Evolutionary conservation across 1,140 invertebrate species (phyloP).

Genomic region (Dendroctonus ponderosae): DNA sequence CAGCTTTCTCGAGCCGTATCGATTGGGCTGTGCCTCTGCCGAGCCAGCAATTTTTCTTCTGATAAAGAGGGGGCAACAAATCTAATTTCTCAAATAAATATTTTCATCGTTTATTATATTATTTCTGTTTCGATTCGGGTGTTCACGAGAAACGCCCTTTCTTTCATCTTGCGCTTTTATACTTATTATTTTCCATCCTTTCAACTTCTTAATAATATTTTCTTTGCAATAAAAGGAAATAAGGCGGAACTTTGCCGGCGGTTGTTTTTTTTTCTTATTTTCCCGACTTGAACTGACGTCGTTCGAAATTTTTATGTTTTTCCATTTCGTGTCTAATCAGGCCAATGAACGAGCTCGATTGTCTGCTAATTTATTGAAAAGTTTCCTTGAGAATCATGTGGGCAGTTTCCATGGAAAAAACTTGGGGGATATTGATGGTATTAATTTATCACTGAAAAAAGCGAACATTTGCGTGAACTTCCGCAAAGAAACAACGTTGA

Average conservation of each 20-base stretch:
- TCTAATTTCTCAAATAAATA: slow-evolving; percentile 51
- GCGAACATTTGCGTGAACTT: too few relatives aligned
- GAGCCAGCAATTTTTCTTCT: slow-evolving; percentile 38
- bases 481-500: too few relatives aligned
- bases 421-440: too few relatives aligned
- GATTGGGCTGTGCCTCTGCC: slow-evolving; percentile 27
- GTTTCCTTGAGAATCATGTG: too few relatives aligned
- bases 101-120: slow-evolving; percentile 51
- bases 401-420: too few relatives aligned
- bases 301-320: too few relatives aligned
- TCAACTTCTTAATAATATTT: slow-evolving; percentile 40
- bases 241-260: slow-evolving; percentile 29
- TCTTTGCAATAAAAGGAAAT: slow-evolving; percentile 33
- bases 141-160: slow-evolving; percentile 36
- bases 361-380: too few relatives aligned
- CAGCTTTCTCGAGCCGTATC: slow-evolving; percentile 30
- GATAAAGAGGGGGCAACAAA: slow-evolving; percentile 47
- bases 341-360: too few relatives aligned
- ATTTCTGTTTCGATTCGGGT: slow-evolving; percentile 48
- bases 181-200: slow-evolving; percentile 46
- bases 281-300: too few relatives aligned
- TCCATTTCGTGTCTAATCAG: too few relatives aligned
- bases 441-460: too few relatives aligned
- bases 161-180: slow-evolving; percentile 43
- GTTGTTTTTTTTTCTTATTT: slow-evolving; percentile 7